Evolutionary conservation across 1,140 invertebrate genomes (phyloP), one percentile per base, ranked within the genome.

Genomic region (Zaprionus vittiger): DNA sequence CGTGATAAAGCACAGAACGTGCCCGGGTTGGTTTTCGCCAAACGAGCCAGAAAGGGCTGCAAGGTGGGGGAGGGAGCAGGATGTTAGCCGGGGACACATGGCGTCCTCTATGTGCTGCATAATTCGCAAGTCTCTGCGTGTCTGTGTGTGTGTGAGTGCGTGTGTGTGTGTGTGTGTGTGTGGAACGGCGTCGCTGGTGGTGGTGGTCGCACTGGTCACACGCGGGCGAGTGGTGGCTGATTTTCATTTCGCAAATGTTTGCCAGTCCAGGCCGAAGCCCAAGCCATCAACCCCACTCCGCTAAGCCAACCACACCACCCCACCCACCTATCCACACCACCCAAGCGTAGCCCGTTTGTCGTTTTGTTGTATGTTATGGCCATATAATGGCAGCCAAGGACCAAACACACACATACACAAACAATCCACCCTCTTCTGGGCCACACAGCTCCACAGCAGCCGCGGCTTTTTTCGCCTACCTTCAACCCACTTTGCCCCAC

Each of bases 241-340:
- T 83, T 69, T 78, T 87, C 84, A 87, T 83, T 87, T 87, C 69
- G 84, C 84, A 63, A 86, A 89, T 81, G 76, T 78, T 81, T 81
- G 76, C 61, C 73, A 69, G 66, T 41, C 44, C 71, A 68, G 44
- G 26, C 59, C 41, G 67, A 15, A 12, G 20, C 37, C 63, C 26
- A 28, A 6, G 26, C 26, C 6, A 28, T 28, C 26, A 31, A 54
- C 22, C 72, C 24, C 47, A 7, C 7, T 7, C 28, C 2, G 28
- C 7, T 9, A 9, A 31, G 7, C 7, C 28, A 59, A 24, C 57
- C 70, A 65, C 34, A 14, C 17, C 59, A 9, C 41, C 14, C 20
- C 31, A 14, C 55, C 26, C 56, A 52, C 9, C 20, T 9, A 22
- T 24, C 26, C 20, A 37, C 66, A 24, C 41, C 73, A 34, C 28